Conservation (phyloP, 2,113 vertebrate genomes). For the Chaenogobius annularis region DNA sequence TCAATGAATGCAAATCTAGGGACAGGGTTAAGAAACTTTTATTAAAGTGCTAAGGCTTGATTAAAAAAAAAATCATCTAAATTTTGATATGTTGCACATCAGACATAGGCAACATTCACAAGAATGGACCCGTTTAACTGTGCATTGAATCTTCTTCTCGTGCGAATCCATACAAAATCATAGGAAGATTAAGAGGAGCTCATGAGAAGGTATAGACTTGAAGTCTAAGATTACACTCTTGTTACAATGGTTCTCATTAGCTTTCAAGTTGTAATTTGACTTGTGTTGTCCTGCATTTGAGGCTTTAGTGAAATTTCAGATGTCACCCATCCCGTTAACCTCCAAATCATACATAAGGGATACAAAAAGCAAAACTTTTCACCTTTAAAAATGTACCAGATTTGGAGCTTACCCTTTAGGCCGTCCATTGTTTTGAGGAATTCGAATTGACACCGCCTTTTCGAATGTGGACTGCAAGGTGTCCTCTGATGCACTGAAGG, state of each 20-base stretch:
- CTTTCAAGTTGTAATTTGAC: too few species aligned
- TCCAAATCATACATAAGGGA: too few species aligned
- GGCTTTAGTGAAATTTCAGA: too few species aligned
- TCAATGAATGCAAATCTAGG: conserved; percentile 89
- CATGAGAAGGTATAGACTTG: conserved; percentile 50
- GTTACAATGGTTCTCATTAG: too few species aligned
- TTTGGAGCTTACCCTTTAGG: conserved; percentile 84
- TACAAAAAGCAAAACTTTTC: too few species aligned
- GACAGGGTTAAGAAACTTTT: neutral
- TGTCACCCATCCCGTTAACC: too few species aligned
- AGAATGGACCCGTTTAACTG: conserved; percentile 25
- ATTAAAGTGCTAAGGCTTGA: neutral
- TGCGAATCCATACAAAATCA: conserved; percentile 62
- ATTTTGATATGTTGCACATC: conserved; percentile 54
- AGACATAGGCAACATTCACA: conserved; percentile 32
- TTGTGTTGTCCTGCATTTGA: too few species aligned
- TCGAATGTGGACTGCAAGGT: conserved; percentile 88
- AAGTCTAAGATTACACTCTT: too few species aligned
- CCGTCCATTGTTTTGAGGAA: conserved; percentile 89
- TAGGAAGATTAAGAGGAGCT: conserved; percentile 55
- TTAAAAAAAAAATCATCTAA: too few species aligned
- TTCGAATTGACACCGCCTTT: conserved; percentile 86
- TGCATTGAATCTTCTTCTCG: conserved; percentile 52
- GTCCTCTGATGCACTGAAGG: conserved; percentile 88
- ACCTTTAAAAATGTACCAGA: neutral